Evolutionary conservation across 1,140 invertebrate genomes (phyloP).

Genomic region (Bilobella aurantiaca): DNA sequence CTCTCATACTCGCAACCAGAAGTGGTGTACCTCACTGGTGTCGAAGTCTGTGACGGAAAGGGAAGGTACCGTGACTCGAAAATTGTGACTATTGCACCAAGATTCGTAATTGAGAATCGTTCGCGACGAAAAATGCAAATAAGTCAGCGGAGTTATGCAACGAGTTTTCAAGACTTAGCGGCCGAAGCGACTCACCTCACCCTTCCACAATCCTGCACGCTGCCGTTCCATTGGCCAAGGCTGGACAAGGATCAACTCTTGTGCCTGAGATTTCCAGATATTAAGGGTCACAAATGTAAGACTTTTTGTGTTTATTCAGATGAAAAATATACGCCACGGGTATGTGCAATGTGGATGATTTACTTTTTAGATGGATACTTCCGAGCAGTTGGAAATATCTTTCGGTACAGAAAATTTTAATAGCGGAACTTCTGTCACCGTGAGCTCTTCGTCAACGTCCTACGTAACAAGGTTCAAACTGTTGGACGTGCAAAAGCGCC

Average conservation of each 20-base stretch:
- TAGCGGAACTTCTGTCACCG: conserved; percentile 50
- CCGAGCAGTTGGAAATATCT: conserved; percentile 56
- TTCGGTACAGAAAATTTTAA: conserved; percentile 74
- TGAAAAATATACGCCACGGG: no score
- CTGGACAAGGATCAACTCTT: conserved; percentile 77
- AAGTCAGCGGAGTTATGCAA: conserved; percentile 69
- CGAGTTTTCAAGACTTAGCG: conserved; percentile 52
- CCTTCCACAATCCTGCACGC: conserved; percentile 72
- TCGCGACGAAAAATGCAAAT: conserved; percentile 71
- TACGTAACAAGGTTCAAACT: conserved; percentile 49
- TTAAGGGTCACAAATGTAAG: conserved; percentile 25
- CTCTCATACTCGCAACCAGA: conserved; percentile 51
- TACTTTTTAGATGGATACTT: conserved; percentile 62
- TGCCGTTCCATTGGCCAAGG: conserved; percentile 91
- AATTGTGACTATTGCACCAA: conserved; percentile 82
- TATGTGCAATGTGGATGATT: no score
- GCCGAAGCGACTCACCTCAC: conserved; percentile 58
- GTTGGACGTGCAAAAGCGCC: conserved; percentile 57
- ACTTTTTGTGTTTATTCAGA: no score
- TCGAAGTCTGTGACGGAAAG: conserved; percentile 73
- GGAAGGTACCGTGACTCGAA: conserved; percentile 80
- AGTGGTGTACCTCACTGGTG: conserved; percentile 64
- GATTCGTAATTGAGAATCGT: conserved; percentile 86
- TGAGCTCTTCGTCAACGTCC: conserved; percentile 41
- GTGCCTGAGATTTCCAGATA: conserved; percentile 57